A percentile compares a stretch with the other conserved stretches of the same genome.
Evolutionary conservation across 2,888 invertebrate species (phyloP).

Genomic region (Rhaphigaster nebulosa): DNA sequence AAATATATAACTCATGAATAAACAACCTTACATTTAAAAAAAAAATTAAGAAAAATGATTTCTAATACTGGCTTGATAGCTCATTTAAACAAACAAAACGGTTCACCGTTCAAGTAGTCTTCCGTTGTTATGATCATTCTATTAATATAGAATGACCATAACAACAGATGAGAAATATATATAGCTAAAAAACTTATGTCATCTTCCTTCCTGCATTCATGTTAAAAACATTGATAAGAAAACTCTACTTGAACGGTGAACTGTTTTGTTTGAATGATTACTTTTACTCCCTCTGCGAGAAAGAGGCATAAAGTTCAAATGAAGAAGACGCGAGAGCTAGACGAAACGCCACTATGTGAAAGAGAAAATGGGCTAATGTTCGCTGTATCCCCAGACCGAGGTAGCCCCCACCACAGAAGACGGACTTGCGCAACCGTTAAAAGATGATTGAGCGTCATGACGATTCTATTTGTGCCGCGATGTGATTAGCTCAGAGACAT

Average conservation of each 20-base stretch:
- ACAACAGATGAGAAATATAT: neutral
- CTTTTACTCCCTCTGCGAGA: neutral
- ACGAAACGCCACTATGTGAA: neutral
- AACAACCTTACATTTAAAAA: no score
- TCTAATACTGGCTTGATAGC: no score
- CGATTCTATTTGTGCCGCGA: conserved; percentile 23
- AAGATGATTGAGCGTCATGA: conserved; percentile 11
- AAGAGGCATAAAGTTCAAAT: neutral
- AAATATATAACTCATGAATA: no score
- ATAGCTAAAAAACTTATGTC: neutral
- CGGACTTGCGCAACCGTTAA: conserved; percentile 15
- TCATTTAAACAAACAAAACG: no score
- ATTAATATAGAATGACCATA: neutral
- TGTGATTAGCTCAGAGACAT: neutral
- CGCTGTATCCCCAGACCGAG: neutral
- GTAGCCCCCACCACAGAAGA: neutral
- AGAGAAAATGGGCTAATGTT: conserved; percentile 19
- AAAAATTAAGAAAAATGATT: no score
- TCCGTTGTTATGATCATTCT: no score
- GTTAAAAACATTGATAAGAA: neutral
- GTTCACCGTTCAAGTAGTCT: no score
- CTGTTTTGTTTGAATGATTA: neutral
- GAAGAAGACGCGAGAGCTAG: neutral
- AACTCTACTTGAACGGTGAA: neutral
- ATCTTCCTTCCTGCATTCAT: neutral